phyloP scores from a whole-genome alignment of 2,797 vertebrate genomes.

The Leontocebus nigricollis region DNA sequence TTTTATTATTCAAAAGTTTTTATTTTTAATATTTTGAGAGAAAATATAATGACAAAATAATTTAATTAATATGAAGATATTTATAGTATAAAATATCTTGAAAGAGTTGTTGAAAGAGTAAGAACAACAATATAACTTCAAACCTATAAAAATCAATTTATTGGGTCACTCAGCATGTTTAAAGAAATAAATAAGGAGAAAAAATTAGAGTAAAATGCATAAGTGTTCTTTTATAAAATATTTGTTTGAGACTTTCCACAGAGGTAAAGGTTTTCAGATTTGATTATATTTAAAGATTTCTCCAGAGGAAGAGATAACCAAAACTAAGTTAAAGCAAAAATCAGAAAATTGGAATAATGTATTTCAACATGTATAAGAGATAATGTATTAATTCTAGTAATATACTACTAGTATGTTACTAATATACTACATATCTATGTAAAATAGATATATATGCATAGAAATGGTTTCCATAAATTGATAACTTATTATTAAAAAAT shows the following conservation, averaged over 20 bases:
- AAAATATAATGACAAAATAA: background rate
- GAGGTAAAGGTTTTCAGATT: background rate
- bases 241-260: background rate
- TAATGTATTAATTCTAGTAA: background rate
- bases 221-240: slow-evolving; percentile 3
- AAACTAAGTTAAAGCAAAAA: background rate
- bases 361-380: background rate
- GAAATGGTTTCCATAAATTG: background rate
- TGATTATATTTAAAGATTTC: background rate
- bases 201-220: background rate
- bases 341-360: background rate
- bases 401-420: background rate
- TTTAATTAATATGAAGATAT: background rate
- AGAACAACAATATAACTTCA: background rate
- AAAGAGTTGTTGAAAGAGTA: background rate
- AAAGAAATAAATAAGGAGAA: background rate
- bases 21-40: background rate
- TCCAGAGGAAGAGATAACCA: background rate
- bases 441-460: background rate
- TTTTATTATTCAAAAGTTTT: background rate
- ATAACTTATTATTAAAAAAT: background rate
- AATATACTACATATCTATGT: background rate
- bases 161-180: background rate
- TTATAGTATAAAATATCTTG: no score
- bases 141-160: background rate